phyloP scores from a whole-genome alignment of 2,888 invertebrate genomes.

The Euclidia mi region DNA sequence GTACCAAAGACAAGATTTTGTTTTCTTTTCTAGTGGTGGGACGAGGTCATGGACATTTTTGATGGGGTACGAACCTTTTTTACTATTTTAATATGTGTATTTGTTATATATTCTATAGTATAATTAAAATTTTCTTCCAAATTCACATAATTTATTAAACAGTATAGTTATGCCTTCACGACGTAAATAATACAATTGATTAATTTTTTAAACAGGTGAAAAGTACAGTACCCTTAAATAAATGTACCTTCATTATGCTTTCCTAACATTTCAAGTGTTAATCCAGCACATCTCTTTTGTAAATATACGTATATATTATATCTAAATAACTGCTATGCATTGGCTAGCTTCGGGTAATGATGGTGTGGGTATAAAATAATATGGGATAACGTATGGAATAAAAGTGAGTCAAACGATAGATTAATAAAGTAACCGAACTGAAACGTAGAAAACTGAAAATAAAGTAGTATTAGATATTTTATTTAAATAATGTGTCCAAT shows the following conservation, averaged over 20 bases:
- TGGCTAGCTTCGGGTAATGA: no score
- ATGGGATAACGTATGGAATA: no score
- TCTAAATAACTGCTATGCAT: not conserved
- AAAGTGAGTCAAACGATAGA: no score
- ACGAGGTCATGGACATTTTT: conserved; percentile 99
- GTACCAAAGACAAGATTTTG: conserved; percentile 73
- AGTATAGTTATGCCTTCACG: not conserved
- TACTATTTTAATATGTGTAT: conserved; percentile 77
- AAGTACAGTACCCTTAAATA: conserved; percentile 16
- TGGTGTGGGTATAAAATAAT: no score
- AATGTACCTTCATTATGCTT: conserved; percentile 32
- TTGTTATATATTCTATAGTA: conserved; percentile 73
- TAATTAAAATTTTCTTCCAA: no score
- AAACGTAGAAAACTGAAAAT: no score
- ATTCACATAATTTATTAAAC: not conserved
- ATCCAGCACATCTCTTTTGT: conserved; percentile 4
- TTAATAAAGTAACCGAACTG: no score
- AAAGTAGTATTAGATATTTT: no score
- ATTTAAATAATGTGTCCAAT: no score
- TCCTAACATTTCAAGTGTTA: conserved; percentile 5
- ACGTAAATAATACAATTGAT: no score
- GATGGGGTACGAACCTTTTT: conserved; percentile 95
- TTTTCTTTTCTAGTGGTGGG: conserved; percentile 97
- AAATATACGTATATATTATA: conserved; percentile 5
- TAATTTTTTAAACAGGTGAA: not conserved